phyloP scores from a whole-genome alignment of 2,797 vertebrate genomes.

The Danio albolineatus region DNA sequence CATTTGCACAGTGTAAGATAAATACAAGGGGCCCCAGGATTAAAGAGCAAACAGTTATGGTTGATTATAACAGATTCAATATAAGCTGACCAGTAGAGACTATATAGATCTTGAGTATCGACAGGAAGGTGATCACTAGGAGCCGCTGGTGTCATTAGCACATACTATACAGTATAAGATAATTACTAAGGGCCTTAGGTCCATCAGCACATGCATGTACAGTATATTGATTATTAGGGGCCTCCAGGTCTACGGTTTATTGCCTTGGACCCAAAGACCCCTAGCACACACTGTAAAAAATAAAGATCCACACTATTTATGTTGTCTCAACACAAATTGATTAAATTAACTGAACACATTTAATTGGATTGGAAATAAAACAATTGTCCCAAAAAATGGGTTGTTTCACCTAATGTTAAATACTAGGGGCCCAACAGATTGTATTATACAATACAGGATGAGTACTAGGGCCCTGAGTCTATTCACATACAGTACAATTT shows the following conservation, averaged over 20 bases:
- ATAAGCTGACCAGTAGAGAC: background rate
- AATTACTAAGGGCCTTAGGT: background rate
- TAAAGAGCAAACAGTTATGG: background rate
- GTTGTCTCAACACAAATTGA: no score
- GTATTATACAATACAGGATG: no score
- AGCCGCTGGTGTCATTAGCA: no score
- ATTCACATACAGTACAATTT: background rate
- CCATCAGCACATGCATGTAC: background rate
- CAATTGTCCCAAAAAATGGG: no score
- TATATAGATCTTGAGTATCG: no score
- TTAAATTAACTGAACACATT: no score
- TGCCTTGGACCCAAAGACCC: background rate
- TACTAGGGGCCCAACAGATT: background rate
- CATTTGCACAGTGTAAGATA: background rate
- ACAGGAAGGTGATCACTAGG: no score
- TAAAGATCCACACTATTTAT: no score
- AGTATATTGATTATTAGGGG: background rate
- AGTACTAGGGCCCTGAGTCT: background rate
- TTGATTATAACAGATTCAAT: background rate
- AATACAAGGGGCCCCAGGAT: background rate
- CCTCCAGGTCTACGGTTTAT: background rate
- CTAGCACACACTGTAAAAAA: background rate
- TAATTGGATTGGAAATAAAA: no score
- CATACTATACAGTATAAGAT: background rate
- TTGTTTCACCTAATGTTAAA: no score